Base-by-base conservation (phyloP, 2,888 invertebrate genomes). In the Macrosiphum euphorbiae region DNA sequence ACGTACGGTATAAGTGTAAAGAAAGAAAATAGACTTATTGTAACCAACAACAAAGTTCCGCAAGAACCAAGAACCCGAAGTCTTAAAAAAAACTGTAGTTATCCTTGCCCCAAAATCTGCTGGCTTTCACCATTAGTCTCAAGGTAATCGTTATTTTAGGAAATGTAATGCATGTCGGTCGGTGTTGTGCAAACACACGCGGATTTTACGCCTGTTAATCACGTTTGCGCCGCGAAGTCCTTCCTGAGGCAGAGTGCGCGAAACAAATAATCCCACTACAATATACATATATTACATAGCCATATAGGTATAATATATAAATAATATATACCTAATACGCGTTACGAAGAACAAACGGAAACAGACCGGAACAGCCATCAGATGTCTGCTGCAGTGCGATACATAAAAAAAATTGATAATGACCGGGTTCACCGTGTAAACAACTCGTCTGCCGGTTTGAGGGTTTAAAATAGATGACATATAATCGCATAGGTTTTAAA, bases 91-190 rank as follows among this genome's bases (percentile, higher is more conserved):
- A 47, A 47, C 94, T 90, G 94, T 88, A 88, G 92, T 94, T 94
- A 94, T 94, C 94, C 94, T 94, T 94, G 94, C 61, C 94, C 94
- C 94, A 94, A 94, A 94, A 94, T 90, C 90, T 47, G 52, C 41
- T 35, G 86, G 86, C 94, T 94, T 94, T 94, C 94, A 94, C 94
- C 85, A 55, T 86, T 86, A 61, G 67, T 90, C 41, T 93, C 94
- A 94, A 94, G 94, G 94, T 94, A 67, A 90, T 94, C 90, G 67
- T 94, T 94, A 94, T 94, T 94, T 94, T 94, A 94, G 94, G 94
- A 94, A 94, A 94, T 94, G 67, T 94, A 94, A 94, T 87, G 94
- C 90, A 28, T 55, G 90, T 94, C 44, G 90, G 90, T 94, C 44
- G 67, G 61, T 90, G 86, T 94, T 94, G 94, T 94, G 94, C 90